Evolutionary conservation across 2,888 invertebrate genomes (phyloP), one percentile per base, ranked within the genome.

Genomic region (Ramazzottius varieornatus): DNA sequence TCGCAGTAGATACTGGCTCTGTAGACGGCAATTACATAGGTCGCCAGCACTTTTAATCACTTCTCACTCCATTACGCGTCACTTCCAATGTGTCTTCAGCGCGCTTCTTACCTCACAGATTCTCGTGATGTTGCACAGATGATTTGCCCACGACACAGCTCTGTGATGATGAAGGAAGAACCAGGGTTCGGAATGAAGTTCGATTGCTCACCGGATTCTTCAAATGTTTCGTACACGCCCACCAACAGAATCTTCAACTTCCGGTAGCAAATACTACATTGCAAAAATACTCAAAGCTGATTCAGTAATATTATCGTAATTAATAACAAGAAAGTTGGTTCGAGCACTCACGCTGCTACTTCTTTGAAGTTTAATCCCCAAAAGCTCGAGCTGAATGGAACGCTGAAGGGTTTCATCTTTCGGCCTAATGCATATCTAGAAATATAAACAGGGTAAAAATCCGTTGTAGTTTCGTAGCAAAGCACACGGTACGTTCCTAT

Each of bases 171-270:
- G 54, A 54, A 54, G 20, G 54, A 54, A 8, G 54, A 24, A 13
- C 54, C 54, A 24, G 54, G 54, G 24, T 54, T 54, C 16, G 29
- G 29, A 24, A 54, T 16, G 54, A 54, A 54, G 54, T 29, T 54
- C 4, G 54, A 24, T 29, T 54, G 54, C 54, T 54, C 54, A 29
- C 54, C 54, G 29, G 54, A 54, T n/a, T 54, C 54, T 24, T 54
- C 54, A 24, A 54, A 54, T 29, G 54, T 54, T 24, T 54, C 54
- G 54, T 54, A 54, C 54, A 54, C 54, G 29, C 54, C 54, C 16
- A 54, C 29, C 20, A 54, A 24, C 16, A 54, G 54, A 24, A 54
- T 29, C 29, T 54, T 54, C 29, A 54, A 24, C 29, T 54, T 54
- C 13, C 54, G 54, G 24, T 54, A 54, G 29, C 54, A 54, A 24